Conservation (phyloP, 2,888 invertebrate species). For the Oegoconia quadripuncta region DNA sequence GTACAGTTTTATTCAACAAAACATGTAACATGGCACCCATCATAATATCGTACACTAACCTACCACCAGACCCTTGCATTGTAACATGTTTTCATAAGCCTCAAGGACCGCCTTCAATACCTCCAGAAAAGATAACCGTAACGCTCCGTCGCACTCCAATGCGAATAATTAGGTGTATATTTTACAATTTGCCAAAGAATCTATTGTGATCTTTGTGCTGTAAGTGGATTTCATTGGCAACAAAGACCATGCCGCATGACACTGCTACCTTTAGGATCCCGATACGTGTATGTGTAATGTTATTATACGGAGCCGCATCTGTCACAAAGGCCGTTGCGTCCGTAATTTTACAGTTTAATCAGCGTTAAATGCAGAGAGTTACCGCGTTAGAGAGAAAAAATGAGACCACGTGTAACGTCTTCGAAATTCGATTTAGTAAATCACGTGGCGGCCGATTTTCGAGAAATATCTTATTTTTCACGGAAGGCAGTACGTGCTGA, state of each 20-base stretch:
- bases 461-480: too few relatives aligned
- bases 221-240: constrained; percentile 69
- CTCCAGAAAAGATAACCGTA: constrained; percentile 48
- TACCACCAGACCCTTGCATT: constrained; percentile 43
- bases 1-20: neutral
- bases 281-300: constrained; percentile 69
- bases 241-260: constrained; percentile 64
- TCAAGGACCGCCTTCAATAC: constrained; percentile 62
- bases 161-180: constrained; percentile 76
- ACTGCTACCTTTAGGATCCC: constrained; percentile 49
- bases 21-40: constrained; percentile 40
- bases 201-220: constrained; percentile 64
- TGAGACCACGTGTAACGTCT: constrained; percentile 44
- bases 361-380: constrained; percentile 74
- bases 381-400: constrained; percentile 54
- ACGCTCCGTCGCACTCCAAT: constrained; percentile 64
- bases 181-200: constrained; percentile 77
- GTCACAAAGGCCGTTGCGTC: constrained; percentile 72
- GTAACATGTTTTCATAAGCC: constrained; percentile 71
- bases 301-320: constrained; percentile 75
- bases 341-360: constrained; percentile 79
- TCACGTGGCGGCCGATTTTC: constrained; percentile 62
- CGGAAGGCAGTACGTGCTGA: too few relatives aligned
- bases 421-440: constrained; percentile 64
- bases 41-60: constrained; percentile 42